phyloP scores from a whole-genome alignment of 1,140 invertebrate species.

The Euschistus heros region DNA sequence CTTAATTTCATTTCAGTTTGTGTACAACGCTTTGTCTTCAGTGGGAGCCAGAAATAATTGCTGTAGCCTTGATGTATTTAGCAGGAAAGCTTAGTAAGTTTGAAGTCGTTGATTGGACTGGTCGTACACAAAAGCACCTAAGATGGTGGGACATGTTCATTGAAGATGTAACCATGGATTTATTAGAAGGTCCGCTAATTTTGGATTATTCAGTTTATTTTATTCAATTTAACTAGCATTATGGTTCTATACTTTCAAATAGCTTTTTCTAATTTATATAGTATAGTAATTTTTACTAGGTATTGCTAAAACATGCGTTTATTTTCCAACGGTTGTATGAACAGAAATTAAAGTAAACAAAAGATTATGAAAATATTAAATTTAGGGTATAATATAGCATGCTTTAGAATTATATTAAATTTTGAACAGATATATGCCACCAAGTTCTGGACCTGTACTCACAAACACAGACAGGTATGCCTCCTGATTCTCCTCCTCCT shows the following conservation, averaged over 20 bases:
- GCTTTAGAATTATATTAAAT: not conserved
- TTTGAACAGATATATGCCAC: conserved; percentile 81
- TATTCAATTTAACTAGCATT: too few relatives aligned
- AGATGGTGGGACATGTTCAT: conserved; percentile 99
- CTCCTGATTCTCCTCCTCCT: conserved; percentile 51
- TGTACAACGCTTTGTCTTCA: conserved; percentile 94
- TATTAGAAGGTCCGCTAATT: conserved; percentile 62
- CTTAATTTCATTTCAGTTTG: conserved; percentile 47
- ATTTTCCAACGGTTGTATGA: too few relatives aligned
- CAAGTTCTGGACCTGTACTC: conserved; percentile 86
- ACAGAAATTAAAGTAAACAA: too few relatives aligned
- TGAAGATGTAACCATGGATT: conserved; percentile 87
- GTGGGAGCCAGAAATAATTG: conserved; percentile 98
- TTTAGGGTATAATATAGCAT: too few relatives aligned
- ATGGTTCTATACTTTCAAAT: too few relatives aligned
- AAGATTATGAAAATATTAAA: too few relatives aligned
- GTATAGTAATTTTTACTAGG: too few relatives aligned
- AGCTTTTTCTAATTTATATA: too few relatives aligned
- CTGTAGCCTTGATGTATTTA: conserved; percentile 93
- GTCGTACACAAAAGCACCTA: conserved; percentile 64
- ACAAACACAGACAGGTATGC: conserved; percentile 42
- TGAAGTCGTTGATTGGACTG: conserved; percentile 87
- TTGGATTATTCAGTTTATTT: not conserved
- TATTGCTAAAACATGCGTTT: too few relatives aligned
- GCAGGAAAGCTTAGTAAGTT: conserved; percentile 94